Evolutionary conservation across 2,113 vertebrate species (phyloP).

Genomic region (Columba janthina): DNA sequence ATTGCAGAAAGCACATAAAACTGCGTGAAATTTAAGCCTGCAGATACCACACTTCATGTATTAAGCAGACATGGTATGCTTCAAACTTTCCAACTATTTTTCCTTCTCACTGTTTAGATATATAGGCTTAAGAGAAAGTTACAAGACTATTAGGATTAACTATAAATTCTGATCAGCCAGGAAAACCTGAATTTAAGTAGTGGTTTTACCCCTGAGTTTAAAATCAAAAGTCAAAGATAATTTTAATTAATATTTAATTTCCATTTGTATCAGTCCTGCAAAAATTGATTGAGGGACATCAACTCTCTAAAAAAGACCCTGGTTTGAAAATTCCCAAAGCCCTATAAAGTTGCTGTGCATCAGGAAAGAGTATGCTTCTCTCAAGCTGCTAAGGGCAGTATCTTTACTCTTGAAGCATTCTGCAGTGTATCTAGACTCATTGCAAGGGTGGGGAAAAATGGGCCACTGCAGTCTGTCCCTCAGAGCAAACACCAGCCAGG

Average conservation of each 20-base stretch:
- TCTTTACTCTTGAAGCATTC: neutral
- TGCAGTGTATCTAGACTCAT: neutral
- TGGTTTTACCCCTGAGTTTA: neutral
- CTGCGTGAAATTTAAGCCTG: neutral
- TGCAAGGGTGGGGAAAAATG: neutral
- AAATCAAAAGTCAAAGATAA: neutral
- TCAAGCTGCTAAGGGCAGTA: neutral
- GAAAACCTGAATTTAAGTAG: neutral
- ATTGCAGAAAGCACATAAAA: neutral
- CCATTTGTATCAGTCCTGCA: neutral
- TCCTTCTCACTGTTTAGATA: neutral
- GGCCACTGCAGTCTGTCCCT: neutral
- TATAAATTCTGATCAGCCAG: neutral
- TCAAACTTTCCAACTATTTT: neutral
- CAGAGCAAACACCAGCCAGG: neutral
- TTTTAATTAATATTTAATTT: neutral
- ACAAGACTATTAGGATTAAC: neutral
- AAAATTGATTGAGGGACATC: neutral
- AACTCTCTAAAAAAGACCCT: neutral
- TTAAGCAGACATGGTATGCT: neutral
- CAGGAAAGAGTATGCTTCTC: neutral
- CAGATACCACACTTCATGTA: neutral
- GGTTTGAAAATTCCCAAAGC: neutral
- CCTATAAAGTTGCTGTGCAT: neutral
- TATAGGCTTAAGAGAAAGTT: neutral